phyloP scores from a whole-genome alignment of 1,140 invertebrate species.

The Leptopilina clavipes region DNA sequence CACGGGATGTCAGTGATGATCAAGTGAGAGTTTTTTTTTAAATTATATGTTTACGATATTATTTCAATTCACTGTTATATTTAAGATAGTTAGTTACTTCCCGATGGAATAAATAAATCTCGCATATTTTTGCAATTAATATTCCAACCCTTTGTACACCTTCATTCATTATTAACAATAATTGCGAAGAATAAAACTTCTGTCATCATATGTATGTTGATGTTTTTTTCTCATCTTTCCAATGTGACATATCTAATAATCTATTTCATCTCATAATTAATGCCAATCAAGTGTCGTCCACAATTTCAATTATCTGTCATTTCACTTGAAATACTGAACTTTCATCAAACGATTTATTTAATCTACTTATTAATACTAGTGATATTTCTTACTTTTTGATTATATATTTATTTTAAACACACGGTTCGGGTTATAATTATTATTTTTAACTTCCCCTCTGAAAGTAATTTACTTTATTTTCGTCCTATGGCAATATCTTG shows the following conservation, averaged over 20 bases:
- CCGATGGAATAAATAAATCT: background rate
- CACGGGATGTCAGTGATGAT: constrained; percentile 34
- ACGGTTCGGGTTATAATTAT: background rate
- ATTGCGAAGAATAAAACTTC: background rate
- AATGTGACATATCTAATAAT: background rate
- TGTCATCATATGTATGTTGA: background rate
- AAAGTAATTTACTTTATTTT: background rate
- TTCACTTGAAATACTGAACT: background rate
- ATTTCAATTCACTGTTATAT: background rate
- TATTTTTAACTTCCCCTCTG: background rate
- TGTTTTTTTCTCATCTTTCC: background rate
- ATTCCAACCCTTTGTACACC: background rate
- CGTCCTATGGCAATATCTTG: background rate
- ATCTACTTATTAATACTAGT: too few relatives aligned
- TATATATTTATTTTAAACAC: background rate
- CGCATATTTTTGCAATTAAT: background rate
- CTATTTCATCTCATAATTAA: background rate
- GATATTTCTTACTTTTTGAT: background rate
- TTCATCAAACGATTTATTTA: background rate
- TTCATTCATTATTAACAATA: constrained; percentile 24
- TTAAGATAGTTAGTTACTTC: background rate
- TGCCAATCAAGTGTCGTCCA: too few relatives aligned
- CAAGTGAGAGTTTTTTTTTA: background rate
- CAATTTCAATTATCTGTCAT: too few relatives aligned
- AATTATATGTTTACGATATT: background rate